Percentiles rank a stretch among this genome's conserved stretches.
Evolutionary conservation across 2,113 vertebrate genomes (phyloP).

Genomic region (Ochotona curzoniae): DNA sequence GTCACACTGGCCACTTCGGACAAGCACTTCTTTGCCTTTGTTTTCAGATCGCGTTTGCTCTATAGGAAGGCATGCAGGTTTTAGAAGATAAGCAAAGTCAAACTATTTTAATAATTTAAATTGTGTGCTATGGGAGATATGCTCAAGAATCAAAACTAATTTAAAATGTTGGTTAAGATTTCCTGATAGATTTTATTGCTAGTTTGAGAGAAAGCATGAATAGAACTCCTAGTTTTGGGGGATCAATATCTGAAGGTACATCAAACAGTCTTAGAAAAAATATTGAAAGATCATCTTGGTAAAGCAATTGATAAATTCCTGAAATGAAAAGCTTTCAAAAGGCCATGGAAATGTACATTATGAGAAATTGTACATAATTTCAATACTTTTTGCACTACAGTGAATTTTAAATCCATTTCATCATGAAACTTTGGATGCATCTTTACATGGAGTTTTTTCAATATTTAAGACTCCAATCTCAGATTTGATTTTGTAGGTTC

Average conservation of each 20-base stretch:
- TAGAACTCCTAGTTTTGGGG: background rate
- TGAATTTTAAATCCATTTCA: no score
- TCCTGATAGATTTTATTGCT: background rate
- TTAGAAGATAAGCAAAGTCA: background rate
- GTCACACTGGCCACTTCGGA: no score
- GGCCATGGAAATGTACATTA: no score
- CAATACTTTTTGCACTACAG: no score
- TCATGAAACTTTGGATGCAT: no score
- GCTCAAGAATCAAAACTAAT: background rate
- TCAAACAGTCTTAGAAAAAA: background rate
- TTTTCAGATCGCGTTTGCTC: background rate
- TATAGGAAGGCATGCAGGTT: background rate
- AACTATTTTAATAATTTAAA: background rate
- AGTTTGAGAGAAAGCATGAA: background rate
- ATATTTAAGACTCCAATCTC: conserved; percentile 61
- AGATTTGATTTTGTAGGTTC: conserved; percentile 62
- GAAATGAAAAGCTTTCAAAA: no score
- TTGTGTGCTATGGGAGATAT: background rate
- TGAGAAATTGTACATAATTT: no score
- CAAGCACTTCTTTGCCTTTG: background rate
- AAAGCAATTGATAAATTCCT: no score
- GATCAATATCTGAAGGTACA: conserved; percentile 14
- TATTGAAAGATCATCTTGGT: no score
- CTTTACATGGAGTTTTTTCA: background rate
- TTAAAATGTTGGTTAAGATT: background rate